These are phyloP conservation scores for Andrena fulva DNA, from an alignment of 2,888 invertebrate species.

Conservation along the genomic window DNA sequence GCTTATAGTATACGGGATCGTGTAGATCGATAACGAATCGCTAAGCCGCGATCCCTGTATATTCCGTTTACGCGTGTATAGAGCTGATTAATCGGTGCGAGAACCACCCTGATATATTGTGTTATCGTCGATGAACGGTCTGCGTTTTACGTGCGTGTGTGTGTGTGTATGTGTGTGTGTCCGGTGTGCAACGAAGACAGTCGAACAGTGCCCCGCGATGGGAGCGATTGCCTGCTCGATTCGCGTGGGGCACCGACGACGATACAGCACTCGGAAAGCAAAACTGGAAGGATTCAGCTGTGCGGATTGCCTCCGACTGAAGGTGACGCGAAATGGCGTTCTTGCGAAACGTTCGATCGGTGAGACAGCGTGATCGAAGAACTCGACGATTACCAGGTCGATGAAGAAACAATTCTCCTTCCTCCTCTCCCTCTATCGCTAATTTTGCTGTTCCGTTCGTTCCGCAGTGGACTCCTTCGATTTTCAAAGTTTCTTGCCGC, in stretches of 20 bases:
- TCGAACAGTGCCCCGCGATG: constrained; percentile 7
- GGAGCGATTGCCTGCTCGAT: background rate
- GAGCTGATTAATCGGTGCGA: constrained; percentile 20
- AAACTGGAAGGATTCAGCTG: constrained; percentile 32
- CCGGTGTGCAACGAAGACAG: background rate
- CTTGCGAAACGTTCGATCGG: background rate
- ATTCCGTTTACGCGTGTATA: constrained; percentile 11
- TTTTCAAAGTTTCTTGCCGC: background rate
- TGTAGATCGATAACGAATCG: constrained; percentile 42
- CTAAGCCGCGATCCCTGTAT: constrained; percentile 24
- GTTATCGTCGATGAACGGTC: constrained; percentile 3
- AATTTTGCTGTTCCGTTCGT: background rate
- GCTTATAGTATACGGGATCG: constrained; percentile 42
- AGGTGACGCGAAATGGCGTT: constrained; percentile 14
- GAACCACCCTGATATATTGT: constrained; percentile 12
- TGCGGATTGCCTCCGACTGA: background rate
- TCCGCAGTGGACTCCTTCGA: background rate
- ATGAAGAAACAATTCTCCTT: background rate
- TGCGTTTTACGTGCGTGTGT: background rate
- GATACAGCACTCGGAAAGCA: constrained; percentile 36
- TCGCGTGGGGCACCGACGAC: constrained; percentile 40
- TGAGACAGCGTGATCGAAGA: constrained; percentile 25
- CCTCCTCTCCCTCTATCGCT: background rate
- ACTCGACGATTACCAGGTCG: constrained; percentile 5
- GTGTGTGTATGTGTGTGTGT: background rate